A percentile compares a stretch with the other conserved stretches of the same genome.
Conservation (phyloP, 2,797 vertebrate species). For the Euphonia xanthogaster region DNA sequence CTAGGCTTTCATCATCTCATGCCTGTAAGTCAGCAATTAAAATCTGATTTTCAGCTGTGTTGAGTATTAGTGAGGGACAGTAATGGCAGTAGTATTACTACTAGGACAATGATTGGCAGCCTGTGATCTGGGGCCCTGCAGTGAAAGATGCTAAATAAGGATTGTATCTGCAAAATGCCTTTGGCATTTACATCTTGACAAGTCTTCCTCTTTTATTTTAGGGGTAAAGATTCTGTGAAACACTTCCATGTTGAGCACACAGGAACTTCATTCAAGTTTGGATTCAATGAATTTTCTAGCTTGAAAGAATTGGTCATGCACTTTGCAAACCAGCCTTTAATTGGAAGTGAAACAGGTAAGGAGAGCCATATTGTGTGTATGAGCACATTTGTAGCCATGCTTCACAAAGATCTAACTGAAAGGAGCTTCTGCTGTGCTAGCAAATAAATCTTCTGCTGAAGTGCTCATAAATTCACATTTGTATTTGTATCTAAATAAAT, state of each 20-base stretch:
- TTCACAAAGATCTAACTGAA: neutral
- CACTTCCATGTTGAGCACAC: slow-evolving; percentile 88
- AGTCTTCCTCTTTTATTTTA: slow-evolving; percentile 54
- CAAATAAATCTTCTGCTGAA: neutral
- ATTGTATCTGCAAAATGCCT: neutral
- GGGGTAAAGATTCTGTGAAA: slow-evolving; percentile 95
- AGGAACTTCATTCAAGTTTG: slow-evolving; percentile 83
- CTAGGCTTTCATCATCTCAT: neutral
- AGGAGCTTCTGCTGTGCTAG: neutral
- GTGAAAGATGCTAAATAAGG: neutral
- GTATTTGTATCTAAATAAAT: neutral
- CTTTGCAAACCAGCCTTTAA: slow-evolving; percentile 93
- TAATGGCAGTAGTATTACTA: neutral
- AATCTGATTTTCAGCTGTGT: neutral
- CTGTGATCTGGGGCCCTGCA: neutral
- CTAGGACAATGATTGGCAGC: neutral
- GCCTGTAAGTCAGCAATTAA: neutral
- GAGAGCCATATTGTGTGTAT: neutral
- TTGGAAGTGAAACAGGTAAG: slow-evolving; percentile 94
- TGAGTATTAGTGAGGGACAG: neutral
- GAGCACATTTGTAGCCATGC: neutral
- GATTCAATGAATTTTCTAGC: slow-evolving; percentile 88
- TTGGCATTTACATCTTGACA: neutral
- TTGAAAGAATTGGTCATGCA: slow-evolving; percentile 90
- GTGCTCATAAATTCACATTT: neutral